These are phyloP conservation scores for Heliothis subflexa DNA, from an alignment of 1,140 invertebrate species.

Conservation along the genomic window DNA sequence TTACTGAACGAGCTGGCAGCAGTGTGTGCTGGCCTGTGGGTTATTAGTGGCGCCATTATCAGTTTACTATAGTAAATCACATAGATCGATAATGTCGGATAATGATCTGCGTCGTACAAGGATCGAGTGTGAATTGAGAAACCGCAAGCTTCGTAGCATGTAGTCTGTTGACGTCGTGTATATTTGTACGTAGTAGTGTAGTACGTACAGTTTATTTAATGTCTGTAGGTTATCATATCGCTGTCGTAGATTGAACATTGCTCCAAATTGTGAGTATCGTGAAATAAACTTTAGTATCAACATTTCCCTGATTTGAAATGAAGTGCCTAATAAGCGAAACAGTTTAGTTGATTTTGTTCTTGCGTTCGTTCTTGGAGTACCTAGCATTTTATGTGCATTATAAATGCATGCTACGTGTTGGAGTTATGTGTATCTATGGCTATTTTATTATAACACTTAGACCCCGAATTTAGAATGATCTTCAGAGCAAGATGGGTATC, in stretches of 20 bases:
- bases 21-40: constrained; percentile 48
- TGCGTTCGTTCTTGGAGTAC: too few species aligned
- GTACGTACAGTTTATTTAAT: neutral
- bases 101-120: constrained; percentile 65
- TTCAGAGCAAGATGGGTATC: too few species aligned
- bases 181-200: neutral
- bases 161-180: neutral
- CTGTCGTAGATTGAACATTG: constrained; percentile 23
- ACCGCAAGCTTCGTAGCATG: constrained; percentile 53
- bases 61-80: constrained; percentile 77
- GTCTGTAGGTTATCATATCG: constrained; percentile 32
- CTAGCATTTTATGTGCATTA: too few species aligned
- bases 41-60: constrained; percentile 71
- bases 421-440: too few species aligned
- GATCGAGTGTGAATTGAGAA: constrained; percentile 68
- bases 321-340: too few species aligned
- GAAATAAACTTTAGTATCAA: neutral
- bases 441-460: too few species aligned
- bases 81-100: constrained; percentile 71
- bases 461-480: neutral
- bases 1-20: constrained; percentile 52
- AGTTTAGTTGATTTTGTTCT: too few species aligned
- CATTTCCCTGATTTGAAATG: too few species aligned
- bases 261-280: constrained; percentile 8
- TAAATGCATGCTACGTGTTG: too few species aligned